Evolutionary conservation across 2,113 vertebrate genomes (phyloP), one percentile per base, ranked within the genome.

Genomic region (Thryonomys swinderianus): DNA sequence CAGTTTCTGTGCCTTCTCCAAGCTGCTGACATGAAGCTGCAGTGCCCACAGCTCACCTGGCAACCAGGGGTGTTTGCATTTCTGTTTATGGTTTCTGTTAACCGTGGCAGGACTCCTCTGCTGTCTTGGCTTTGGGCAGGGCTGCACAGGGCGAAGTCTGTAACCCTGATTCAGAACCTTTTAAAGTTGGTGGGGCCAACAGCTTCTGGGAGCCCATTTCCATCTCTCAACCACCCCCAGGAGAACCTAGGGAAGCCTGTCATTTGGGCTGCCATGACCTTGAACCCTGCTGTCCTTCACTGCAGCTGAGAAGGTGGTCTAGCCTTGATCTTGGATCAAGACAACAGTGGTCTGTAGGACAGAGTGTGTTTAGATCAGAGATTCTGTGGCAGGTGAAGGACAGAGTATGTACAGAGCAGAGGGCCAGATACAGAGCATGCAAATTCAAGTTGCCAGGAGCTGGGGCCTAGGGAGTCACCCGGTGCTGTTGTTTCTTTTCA

Each of bases 291-390:
- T 93, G 42, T 88, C 9, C 62, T 40, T 21, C 55, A 74, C 16
- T 53, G 57, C 67, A 48, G 57, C 86, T 93, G 83, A 89, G 42
- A 85, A 80, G 71, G 79, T 32, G 53, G 34, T 59, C 83, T 87
- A 42, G 51, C 73, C 96, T 94, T 90, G 91, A 14, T 30, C 12
- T 61, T 42, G 51, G 27, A 83, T 32, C n/a, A 55, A 96, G 81
- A 93, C 1, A 27, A 67, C 80, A 85, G 42, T 90, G 67, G 55
- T n/a, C 32, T 90, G 32, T 67, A 34, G 67, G 34, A 57, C 57
- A 96, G 45, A 91, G 93, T 96, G 96, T 97, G 93, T 97, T 95
- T 96, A 89, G 67, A 94, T 32, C 3, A 8, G 57, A 76, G 55
- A 69, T 92, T 90, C 64, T 61, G 61, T 80, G 85, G 80, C 71